Percentiles rank a stretch among this genome's conserved stretches.
Conservation (phyloP, 2,797 vertebrate genomes). For the Helostoma temminkii region DNA sequence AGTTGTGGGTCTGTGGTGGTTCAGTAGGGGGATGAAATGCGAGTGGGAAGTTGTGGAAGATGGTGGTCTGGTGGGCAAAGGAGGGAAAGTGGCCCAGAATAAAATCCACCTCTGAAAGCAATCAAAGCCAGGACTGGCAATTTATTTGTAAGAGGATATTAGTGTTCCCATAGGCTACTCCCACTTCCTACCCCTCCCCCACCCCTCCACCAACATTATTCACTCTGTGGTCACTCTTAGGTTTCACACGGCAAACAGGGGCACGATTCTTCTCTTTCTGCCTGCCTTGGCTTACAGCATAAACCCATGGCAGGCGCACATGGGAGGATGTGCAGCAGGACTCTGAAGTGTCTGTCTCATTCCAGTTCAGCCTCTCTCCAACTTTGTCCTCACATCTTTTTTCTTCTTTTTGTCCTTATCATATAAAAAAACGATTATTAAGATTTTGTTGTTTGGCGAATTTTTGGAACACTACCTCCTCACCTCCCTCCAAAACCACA, state of each 20-base stretch:
- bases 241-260: constrained; percentile 28
- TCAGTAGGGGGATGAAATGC: neutral
- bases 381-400: neutral
- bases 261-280: constrained; percentile 39
- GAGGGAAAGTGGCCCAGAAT: constrained; percentile 1
- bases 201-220: neutral
- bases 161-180: constrained; percentile 3
- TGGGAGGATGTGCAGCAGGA: neutral
- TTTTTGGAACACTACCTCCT: too few species aligned
- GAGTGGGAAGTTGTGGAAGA: neutral
- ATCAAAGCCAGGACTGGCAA: constrained; percentile 8
- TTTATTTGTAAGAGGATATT: constrained; percentile 4
- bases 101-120: neutral
- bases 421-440: too few species aligned
- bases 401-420: neutral
- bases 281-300: constrained; percentile 1
- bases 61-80: neutral
- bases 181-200: constrained; percentile 3
- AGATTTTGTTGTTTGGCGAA: too few species aligned
- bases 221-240: constrained; percentile 30
- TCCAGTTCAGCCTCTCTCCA: neutral
- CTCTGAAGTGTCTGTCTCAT: neutral
- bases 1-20: neutral
- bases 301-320: neutral
- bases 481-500: too few species aligned